These are phyloP conservation scores for Hylyphantes graminicola DNA, from an alignment of 1,140 invertebrate species.

Conservation along the genomic window DNA sequence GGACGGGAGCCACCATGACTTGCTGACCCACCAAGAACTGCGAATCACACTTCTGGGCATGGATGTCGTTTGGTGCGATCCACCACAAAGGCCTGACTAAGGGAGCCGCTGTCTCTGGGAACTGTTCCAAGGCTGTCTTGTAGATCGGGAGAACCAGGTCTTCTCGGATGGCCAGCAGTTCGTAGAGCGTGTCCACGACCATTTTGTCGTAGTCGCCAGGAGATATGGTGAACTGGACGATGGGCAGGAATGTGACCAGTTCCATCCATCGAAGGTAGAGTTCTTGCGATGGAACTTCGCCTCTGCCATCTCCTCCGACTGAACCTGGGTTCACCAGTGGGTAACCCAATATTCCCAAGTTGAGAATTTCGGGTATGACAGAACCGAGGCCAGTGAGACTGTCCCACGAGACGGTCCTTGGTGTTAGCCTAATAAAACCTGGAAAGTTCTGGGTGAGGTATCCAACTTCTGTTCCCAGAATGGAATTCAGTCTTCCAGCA, in stretches of 20 bases:
- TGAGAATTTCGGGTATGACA: slow-evolving; percentile 86
- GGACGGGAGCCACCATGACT: slow-evolving; percentile 89
- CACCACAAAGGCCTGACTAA: slow-evolving; percentile 92
- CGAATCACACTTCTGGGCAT: slow-evolving; percentile 82
- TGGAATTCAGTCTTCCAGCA: slow-evolving; percentile 71
- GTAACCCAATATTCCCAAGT: slow-evolving; percentile 87
- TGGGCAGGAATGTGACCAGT: slow-evolving; percentile 89
- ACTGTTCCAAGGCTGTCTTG: slow-evolving; percentile 71
- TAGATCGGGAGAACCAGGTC: slow-evolving; percentile 64
- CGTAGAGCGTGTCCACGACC: slow-evolving; percentile 81
- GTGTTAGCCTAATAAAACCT: slow-evolving; percentile 86
- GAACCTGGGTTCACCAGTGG: slow-evolving; percentile 92
- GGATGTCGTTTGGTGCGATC: slow-evolving; percentile 83
- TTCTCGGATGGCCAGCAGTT: slow-evolving; percentile 76
- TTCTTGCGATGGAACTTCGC: slow-evolving; percentile 79
- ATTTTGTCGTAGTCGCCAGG: slow-evolving; percentile 87
- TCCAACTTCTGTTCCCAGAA: slow-evolving; percentile 86
- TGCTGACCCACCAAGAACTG: slow-evolving; percentile 93
- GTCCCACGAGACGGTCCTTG: slow-evolving; percentile 88
- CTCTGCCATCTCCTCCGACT: slow-evolving; percentile 81
- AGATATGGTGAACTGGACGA: slow-evolving; percentile 89
- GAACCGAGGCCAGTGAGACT: slow-evolving; percentile 76
- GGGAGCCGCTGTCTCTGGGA: slow-evolving; percentile 82
- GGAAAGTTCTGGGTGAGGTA: slow-evolving; percentile 83
- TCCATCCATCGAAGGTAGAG: slow-evolving; percentile 95